Evolutionary conservation across 2,888 invertebrate species (phyloP), one percentile per base, ranked within the genome.

Genomic region (Agrilus cyanescens): DNA sequence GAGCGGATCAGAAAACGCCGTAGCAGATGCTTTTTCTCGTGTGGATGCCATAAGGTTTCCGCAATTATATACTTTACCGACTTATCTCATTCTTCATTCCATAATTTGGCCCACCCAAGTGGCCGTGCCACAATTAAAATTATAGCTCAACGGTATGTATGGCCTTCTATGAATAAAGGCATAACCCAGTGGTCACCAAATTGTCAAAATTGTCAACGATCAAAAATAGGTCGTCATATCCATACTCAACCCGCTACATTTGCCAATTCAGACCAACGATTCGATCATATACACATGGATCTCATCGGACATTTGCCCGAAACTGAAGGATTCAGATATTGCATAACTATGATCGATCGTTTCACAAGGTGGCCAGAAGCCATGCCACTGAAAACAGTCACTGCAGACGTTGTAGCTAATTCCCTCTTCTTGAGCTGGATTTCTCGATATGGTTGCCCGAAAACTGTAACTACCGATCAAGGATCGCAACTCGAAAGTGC

Each of bases 201-300:
- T 4, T 64, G 62, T 44, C n/a, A 54, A 3, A 32, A 46, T 0
- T 64, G 60, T 42, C 63, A 65, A 42, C 43, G 47, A 12, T 35
- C 52, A 4, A 63, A 63, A 43, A 40, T 61, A 2, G 38, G 48
- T 2, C 45, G 57, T 5, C 60, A 61, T 47, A 53, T 49, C 12
- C 31, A 25, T 4, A 38, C 53, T 1, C 50, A 50, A 15, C 42
- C 53, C 12, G 49, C 46, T 14, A 41, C 37, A 32, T 55, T 56
- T 37, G 32, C 48, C 1, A 40, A 47, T n/a, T 53, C 59, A 12
- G 45, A 51, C 35, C 41, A 38, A 6, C 48, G 61, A 12, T 62
- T 63, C 43, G 48, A 52, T n/a, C 58, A 61, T 36, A 46, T 63
- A 4, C 58, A 61, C 37, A 43, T 61, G 4, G 61, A 63, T 45